Base-by-base conservation (phyloP, 2,797 vertebrate species). In the Eulemur mongoz region DNA sequence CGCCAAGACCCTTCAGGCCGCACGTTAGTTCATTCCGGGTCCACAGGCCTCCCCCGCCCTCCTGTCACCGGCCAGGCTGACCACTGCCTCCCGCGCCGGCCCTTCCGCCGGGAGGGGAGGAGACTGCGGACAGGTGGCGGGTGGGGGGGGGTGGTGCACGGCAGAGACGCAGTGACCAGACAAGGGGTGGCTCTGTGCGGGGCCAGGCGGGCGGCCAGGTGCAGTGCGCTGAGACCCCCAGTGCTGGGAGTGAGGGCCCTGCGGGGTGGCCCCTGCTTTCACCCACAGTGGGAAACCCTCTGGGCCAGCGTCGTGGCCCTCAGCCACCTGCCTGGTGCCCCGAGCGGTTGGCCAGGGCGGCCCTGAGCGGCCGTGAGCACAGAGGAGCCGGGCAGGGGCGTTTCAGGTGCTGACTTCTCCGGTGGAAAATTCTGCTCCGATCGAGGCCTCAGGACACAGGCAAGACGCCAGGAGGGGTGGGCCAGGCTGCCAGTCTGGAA, bases 341-440 rank as follows among this genome's bases (percentile, higher is more conserved):
- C 7, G 67, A 67, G 40, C 40, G 45, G 61, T 30, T 12, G 76
- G 78, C 43, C 78, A 7, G 35, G 72, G 40, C 27, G 54, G 73
- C 45, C 18, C 48, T 4, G 3, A 5, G 50, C 0, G 4, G 30
- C 82, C 54, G 4, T 0, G 65, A 32, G 35, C 81, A 3, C 5
- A 1, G 72, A 9, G 59, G 27, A 15, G 23, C 84, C 2, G 0
- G 87, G 70, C 7, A 0, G 86, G 83, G 76, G 11, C 0, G 0
- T 25, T 25, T 25, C 48, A 32, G 67, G 4, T 0, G 2, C 59
- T 79, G 93, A 35, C n/a, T 2, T 93, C 76, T 89, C 67, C 87
- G 9, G 8, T 35, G 80, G 94, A 84, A 89, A 90, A n/a, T 80
- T 57, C 93, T 93, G 93, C 82, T 78, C 67, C 1, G 2, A 18